phyloP scores from a whole-genome alignment of 2,888 invertebrate genomes.

The Geotrupes spiniger region DNA sequence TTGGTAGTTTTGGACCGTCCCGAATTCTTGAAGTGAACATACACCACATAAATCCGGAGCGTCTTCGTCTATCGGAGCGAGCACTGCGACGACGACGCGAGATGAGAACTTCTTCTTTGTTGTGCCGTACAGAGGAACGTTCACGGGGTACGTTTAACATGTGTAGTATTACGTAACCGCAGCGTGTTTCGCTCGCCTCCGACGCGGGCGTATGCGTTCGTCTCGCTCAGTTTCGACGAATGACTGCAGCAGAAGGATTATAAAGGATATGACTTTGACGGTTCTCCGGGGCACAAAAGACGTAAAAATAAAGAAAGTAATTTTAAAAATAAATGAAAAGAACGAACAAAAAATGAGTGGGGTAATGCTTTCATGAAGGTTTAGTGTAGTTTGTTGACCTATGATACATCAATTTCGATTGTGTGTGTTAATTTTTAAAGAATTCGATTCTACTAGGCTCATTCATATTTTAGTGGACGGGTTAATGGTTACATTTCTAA shows the following conservation, averaged over 20 bases:
- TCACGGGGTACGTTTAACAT: constrained; percentile 14
- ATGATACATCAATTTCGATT: constrained; percentile 33
- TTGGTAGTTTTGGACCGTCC: constrained; percentile 31
- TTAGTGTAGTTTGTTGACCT: constrained; percentile 34
- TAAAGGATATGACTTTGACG: constrained; percentile 21
- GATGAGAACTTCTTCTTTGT: constrained; percentile 11
- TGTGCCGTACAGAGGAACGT: constrained; percentile 12
- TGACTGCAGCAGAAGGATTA: constrained; percentile 13
- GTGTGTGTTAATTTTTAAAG: constrained; percentile 19
- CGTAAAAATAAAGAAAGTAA: constrained; percentile 28
- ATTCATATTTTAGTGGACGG: no score
- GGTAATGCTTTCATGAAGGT: constrained; percentile 26
- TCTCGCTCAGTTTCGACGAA: neutral
- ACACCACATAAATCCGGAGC: constrained; percentile 9
- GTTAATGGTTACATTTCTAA: no score
- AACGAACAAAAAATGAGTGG: constrained; percentile 19
- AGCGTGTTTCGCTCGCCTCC: constrained; percentile 11
- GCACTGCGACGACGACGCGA: neutral
- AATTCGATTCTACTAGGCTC: no score
- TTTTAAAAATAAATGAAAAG: constrained; percentile 20
- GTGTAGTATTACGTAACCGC: constrained; percentile 16
- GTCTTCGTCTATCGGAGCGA: constrained; percentile 10
- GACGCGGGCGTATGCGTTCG: neutral
- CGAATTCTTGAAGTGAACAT: constrained; percentile 16
- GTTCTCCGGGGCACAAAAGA: constrained; percentile 28